Conservation (phyloP, 35 echinoderm and acorn worm species). For the Nesometra sesokonis region DNA sequence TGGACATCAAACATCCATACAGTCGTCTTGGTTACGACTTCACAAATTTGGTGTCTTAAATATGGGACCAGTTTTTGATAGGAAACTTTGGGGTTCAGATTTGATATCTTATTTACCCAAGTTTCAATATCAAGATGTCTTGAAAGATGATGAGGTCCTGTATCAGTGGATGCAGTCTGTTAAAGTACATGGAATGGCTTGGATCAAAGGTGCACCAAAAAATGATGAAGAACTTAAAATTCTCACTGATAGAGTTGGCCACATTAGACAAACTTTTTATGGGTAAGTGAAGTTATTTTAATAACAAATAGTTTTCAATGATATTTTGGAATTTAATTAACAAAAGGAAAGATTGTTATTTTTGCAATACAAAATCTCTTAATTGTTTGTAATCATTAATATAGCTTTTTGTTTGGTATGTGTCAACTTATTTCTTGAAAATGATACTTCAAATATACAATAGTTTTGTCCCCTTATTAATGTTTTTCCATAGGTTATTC, state of each 20-base stretch:
- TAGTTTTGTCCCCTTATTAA: too few relatives aligned
- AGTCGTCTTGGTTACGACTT: background rate
- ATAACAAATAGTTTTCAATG: too few relatives aligned
- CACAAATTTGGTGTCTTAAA: background rate
- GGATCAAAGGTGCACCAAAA: background rate
- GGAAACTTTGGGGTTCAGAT: background rate
- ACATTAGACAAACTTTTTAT: background rate
- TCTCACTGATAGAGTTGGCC: background rate
- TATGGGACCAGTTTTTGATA: background rate
- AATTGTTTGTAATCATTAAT: too few relatives aligned
- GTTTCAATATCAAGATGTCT: background rate
- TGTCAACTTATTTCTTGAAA: too few relatives aligned
- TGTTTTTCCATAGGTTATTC: too few relatives aligned
- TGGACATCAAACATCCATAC: background rate
- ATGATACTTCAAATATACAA: too few relatives aligned
- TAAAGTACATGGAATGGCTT: background rate
- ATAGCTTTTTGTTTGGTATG: too few relatives aligned
- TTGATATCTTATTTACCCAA: background rate
- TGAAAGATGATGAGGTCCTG: background rate
- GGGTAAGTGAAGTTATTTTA: background rate
- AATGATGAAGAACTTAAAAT: background rate
- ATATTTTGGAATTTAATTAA: too few relatives aligned
- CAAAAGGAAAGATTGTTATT: too few relatives aligned
- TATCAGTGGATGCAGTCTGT: background rate
- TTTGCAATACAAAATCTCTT: too few relatives aligned